These are phyloP conservation scores for Pseudolaguvia tuberculata DNA, from an alignment of 2,113 vertebrate genomes.

Conservation along the genomic window DNA sequence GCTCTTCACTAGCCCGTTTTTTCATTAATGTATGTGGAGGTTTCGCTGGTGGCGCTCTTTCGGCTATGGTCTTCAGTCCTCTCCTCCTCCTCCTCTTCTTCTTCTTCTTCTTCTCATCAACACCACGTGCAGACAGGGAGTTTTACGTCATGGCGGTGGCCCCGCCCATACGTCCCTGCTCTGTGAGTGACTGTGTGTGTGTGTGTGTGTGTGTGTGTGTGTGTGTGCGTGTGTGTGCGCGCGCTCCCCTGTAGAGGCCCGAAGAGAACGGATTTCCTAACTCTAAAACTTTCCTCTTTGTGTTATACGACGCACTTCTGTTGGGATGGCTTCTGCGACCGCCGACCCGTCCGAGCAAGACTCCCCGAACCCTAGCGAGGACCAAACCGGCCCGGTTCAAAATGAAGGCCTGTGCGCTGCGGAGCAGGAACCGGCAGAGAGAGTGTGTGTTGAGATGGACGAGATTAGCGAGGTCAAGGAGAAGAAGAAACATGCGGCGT, in stretches of 20 bases:
- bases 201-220: too few species aligned
- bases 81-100: too few species aligned
- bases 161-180: constrained; percentile 45
- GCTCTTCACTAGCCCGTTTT: too few species aligned
- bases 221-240: constrained; percentile 44
- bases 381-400: constrained; percentile 46
- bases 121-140: constrained; percentile 67
- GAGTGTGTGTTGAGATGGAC: constrained; percentile 56
- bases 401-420: constrained; percentile 60
- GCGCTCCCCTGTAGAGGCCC: constrained; percentile 41
- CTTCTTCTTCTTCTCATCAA: not conserved
- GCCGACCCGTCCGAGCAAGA: constrained; percentile 53
- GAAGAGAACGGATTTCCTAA: constrained; percentile 41
- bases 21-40: too few species aligned
- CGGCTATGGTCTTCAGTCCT: too few species aligned
- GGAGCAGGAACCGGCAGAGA: constrained; percentile 65
- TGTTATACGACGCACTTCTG: not conserved
- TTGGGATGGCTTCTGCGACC: constrained; percentile 61
- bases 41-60: too few species aligned
- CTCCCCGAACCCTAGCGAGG: constrained; percentile 37
- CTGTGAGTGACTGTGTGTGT: constrained; percentile 43
- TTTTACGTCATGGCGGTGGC: constrained; percentile 49
- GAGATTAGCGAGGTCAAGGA: constrained; percentile 40
- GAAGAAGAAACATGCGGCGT: not conserved
- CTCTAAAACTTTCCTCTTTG: constrained; percentile 20